Conservation (phyloP, 2,113 vertebrate genomes). For the Brachirus orientalis region DNA sequence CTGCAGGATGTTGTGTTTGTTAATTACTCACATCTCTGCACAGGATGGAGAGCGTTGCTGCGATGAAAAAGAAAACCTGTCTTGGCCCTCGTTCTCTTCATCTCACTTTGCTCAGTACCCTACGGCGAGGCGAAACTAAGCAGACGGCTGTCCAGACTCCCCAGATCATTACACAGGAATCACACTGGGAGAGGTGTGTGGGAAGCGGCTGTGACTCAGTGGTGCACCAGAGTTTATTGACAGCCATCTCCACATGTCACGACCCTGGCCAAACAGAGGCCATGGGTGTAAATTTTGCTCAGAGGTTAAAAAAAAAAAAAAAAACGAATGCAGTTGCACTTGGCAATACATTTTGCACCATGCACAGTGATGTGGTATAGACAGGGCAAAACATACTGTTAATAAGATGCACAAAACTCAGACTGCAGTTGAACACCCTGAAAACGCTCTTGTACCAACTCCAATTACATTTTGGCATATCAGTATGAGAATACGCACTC, state of each 20-base stretch:
- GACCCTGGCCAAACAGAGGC: constrained; percentile 48
- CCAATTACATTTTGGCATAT: constrained; percentile 82
- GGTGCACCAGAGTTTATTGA: constrained; percentile 49
- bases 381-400: constrained; percentile 47
- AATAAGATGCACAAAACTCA: constrained; percentile 46
- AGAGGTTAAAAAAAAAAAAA: not conserved
- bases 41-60: constrained; percentile 37
- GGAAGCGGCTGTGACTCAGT: constrained; percentile 57
- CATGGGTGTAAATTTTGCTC: constrained; percentile 9
- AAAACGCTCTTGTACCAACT: constrained; percentile 76
- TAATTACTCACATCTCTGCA: constrained; percentile 64
- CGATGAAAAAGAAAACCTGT: constrained; percentile 57
- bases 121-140: constrained; percentile 42
- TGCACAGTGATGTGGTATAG: constrained; percentile 23
- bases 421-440: constrained; percentile 56
- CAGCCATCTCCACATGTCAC: constrained; percentile 68
- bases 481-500: constrained; percentile 77
- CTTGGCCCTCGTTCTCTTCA: constrained; percentile 34
- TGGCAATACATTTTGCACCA: constrained; percentile 5
- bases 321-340: too few relatives aligned
- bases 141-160: constrained; percentile 71
- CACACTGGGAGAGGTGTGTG: constrained; percentile 68
- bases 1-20: constrained; percentile 54
- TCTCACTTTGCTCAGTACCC: constrained; percentile 54
- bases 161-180: constrained; percentile 70